Conservation (phyloP, 1,140 invertebrate species). For the Maconellicoccus hirsutus region DNA sequence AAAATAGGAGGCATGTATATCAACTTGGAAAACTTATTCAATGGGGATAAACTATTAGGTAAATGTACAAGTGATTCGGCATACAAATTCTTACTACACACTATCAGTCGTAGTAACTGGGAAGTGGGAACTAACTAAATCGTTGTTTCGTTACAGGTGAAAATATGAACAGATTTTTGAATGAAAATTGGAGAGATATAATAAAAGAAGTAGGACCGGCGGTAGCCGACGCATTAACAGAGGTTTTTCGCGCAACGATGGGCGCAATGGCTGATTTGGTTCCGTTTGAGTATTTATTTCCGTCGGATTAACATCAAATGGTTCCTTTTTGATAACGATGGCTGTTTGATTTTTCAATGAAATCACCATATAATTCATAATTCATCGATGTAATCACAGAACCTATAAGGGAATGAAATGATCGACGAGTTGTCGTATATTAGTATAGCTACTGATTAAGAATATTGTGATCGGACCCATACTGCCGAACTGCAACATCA, state of each 20-base stretch:
- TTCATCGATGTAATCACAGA: neutral
- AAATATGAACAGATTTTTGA: conserved; percentile 36
- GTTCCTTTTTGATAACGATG: neutral
- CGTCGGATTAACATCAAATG: conserved; percentile 24
- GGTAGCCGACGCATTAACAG: conserved; percentile 32
- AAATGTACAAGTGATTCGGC: conserved; percentile 26
- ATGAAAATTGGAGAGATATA: conserved; percentile 36
- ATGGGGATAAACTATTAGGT: conserved; percentile 38
- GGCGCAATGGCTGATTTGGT: conserved; percentile 31
- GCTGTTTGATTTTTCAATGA: too few species aligned
- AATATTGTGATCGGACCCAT: too few species aligned
- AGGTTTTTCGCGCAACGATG: conserved; percentile 31
- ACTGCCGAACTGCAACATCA: too few species aligned
- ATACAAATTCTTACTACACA: neutral
- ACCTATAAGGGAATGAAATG: neutral
- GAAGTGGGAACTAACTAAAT: too few species aligned
- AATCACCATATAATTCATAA: too few species aligned
- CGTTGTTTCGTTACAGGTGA: conserved; percentile 32
- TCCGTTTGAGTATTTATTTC: conserved; percentile 31
- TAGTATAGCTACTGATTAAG: too few species aligned
- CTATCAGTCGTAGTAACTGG: neutral
- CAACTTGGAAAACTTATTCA: conserved; percentile 52
- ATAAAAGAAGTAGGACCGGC: conserved; percentile 34
- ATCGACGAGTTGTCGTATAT: too few species aligned
- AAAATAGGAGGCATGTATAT: conserved; percentile 43